Conservation (phyloP, 2,113 vertebrate genomes). For the Neodon shergylaensis region DNA sequence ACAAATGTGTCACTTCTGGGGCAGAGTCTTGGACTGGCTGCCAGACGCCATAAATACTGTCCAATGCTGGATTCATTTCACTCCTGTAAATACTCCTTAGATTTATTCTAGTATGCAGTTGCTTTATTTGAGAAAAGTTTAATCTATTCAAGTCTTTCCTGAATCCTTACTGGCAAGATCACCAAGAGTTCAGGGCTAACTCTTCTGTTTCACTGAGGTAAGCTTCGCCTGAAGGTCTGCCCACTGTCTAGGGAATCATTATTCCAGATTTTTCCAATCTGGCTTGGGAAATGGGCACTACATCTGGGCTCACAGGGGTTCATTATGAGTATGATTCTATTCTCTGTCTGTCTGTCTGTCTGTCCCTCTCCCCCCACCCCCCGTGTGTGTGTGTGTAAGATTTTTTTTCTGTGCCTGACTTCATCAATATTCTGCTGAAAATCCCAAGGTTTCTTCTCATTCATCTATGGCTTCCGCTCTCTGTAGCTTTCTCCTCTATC, state of each 20-base stretch:
- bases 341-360: too few species aligned
- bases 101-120: not conserved
- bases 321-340: not conserved
- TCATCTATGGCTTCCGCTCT: not conserved
- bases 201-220: not conserved
- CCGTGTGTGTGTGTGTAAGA: not conserved
- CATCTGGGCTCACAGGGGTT: not conserved
- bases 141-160: not conserved
- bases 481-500: not conserved
- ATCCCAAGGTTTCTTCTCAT: not conserved
- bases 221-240: not conserved
- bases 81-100: not conserved
- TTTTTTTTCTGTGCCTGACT: not conserved
- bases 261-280: not conserved
- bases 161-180: not conserved
- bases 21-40: not conserved
- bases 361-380: too few species aligned
- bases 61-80: not conserved
- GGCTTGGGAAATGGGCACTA: not conserved
- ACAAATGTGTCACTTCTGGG: not conserved
- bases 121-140: not conserved
- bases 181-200: not conserved
- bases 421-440: not conserved
- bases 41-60: not conserved
- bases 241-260: not conserved